Evolutionary conservation across 2,888 invertebrate genomes (phyloP), one percentile per base, ranked within the genome.

Genomic region (Glaucopsyche alexis): DNA sequence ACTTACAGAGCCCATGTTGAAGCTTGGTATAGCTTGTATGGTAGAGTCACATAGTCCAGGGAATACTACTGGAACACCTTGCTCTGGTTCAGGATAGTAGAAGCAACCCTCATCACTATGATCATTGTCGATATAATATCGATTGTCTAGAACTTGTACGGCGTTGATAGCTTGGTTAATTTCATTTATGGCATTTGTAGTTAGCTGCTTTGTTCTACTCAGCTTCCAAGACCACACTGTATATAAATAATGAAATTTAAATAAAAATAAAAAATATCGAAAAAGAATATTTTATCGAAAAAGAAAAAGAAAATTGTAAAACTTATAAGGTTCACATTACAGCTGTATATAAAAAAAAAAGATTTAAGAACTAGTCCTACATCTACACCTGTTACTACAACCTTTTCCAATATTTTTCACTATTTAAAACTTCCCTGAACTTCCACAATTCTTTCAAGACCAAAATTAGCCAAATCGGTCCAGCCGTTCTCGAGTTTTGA

Each of bases 211-310:
- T 0, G 80, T 79, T 78, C 87, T 83, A 74, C 90, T 88, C 0
- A 90, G 77, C 73, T 89, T 90, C 90, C 90, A 90, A 40, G 84
- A 85, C 29, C 78, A 76, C 2, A 90, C 90, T 90, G 78, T n/a
- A 80, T 79, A 72, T 67, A 67, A 42, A 42, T 4, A 42, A 5
- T 55, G 8, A 66, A n/a, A n/a, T n/a, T n/a, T 42, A 9, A 9
- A 29, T 29, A 11, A 29, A 1, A 29, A 29, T 29, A 29, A 29
- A 29, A 3, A 3, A 29, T 29, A 3, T 29, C 29, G 0, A n/a
- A n/a, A n/a, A n/a, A n/a, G n/a, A n/a, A n/a, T n/a, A n/a, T n/a
- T n/a, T n/a, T n/a, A n/a, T n/a, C n/a, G n/a, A n/a, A n/a, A n/a
- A n/a, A n/a, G n/a, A n/a, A n/a, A n/a, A n/a, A n/a, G n/a, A n/a